A percentile compares a stretch with the other conserved stretches of the same genome.
Conservation (phyloP, 2,797 vertebrate species). For the Micropoecilia bifurca region DNA sequence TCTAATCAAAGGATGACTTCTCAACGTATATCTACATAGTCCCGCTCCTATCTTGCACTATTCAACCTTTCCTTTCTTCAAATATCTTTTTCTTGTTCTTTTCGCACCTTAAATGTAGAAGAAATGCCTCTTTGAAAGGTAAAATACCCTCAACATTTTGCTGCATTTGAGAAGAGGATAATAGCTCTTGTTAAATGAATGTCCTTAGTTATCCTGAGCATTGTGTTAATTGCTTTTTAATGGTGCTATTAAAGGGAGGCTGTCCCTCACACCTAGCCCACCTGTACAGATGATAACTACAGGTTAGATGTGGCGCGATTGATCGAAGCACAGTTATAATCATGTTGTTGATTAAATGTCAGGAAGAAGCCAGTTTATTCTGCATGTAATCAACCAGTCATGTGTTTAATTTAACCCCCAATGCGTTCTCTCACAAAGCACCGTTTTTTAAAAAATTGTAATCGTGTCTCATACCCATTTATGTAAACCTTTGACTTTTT, state of each 20-base stretch:
- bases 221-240: slow-evolving; percentile 84
- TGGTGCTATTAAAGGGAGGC: slow-evolving; percentile 79
- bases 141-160: slow-evolving; percentile 15
- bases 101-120: not conserved
- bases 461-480: not conserved
- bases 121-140: slow-evolving; percentile 23
- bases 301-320: slow-evolving; percentile 41
- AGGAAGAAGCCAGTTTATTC: slow-evolving; percentile 33
- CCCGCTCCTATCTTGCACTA: not conserved
- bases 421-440: slow-evolving; percentile 8
- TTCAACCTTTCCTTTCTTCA: not conserved
- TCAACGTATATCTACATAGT: not conserved
- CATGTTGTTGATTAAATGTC: slow-evolving; percentile 69
- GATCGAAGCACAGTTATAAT: slow-evolving; percentile 58
- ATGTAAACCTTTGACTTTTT: not conserved
- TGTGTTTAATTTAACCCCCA: slow-evolving; percentile 24
- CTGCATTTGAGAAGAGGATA: slow-evolving; percentile 25
- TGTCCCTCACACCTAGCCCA: slow-evolving; percentile 75
- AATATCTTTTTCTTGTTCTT: not conserved
- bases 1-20: not conserved
- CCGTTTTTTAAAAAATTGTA: not conserved
- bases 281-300: slow-evolving; percentile 69
- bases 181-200: slow-evolving; percentile 49
- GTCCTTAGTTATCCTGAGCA: slow-evolving; percentile 62
- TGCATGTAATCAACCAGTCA: slow-evolving; percentile 42